Conservation (phyloP, 2,888 invertebrate genomes). For the Petrolisthes cinctipes region DNA sequence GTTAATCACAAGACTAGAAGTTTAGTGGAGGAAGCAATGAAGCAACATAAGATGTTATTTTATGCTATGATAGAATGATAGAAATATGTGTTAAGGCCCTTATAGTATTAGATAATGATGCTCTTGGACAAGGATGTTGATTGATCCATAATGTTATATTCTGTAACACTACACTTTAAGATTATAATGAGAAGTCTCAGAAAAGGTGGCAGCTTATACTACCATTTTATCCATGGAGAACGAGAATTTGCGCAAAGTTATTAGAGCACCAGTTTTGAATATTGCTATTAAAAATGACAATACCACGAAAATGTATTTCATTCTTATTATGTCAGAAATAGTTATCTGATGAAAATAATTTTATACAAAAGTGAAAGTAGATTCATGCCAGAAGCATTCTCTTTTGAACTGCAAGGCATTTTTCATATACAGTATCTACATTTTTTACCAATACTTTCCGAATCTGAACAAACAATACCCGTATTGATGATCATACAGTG, state of each 20-base stretch:
- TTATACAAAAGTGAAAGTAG: not conserved
- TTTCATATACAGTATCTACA: too few relatives aligned
- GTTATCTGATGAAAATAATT: not conserved
- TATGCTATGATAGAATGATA: too few relatives aligned
- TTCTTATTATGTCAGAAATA: not conserved
- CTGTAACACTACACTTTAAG: not conserved
- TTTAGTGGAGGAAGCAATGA: not conserved
- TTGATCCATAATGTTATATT: too few relatives aligned
- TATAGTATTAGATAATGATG: too few relatives aligned
- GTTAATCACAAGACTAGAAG: not conserved
- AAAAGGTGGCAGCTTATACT: not conserved
- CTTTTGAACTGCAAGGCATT: too few relatives aligned
- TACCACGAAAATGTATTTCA: not conserved
- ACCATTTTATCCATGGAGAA: constrained; percentile 49
- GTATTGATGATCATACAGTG: too few relatives aligned
- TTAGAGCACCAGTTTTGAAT: constrained; percentile 44
- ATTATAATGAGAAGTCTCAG: not conserved
- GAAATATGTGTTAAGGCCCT: too few relatives aligned
- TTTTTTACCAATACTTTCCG: too few relatives aligned
- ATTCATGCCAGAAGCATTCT: too few relatives aligned
- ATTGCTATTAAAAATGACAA: not conserved
- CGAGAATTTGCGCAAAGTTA: constrained; percentile 29
- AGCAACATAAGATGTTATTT: too few relatives aligned
- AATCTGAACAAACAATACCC: too few relatives aligned
- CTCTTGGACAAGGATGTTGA: too few relatives aligned